Percentiles rank a stretch among this genome's conserved stretches.
Conservation (phyloP, 2,888 invertebrate genomes). For the Abrostola triplasia region DNA sequence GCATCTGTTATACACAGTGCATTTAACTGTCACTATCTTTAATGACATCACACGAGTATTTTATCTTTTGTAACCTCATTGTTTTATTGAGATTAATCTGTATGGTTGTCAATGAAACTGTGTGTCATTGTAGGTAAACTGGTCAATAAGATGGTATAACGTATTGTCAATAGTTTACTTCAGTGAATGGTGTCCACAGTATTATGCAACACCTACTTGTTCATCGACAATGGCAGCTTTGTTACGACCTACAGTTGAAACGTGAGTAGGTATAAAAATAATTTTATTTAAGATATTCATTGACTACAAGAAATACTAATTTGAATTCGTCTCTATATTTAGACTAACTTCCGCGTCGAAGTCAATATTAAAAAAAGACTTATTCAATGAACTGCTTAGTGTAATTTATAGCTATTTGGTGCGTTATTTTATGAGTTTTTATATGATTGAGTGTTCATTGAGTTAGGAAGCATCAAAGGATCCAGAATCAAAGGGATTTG, state of each 20-base stretch:
- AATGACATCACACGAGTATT: conserved; percentile 6
- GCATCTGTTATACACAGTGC: conserved; percentile 15
- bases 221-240: not conserved
- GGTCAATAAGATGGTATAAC: conserved; percentile 3
- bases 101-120: conserved; percentile 7
- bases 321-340: conserved; percentile 2
- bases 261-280: not conserved
- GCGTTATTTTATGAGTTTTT: too few species aligned
- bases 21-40: conserved; percentile 8
- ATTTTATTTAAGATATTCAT: not conserved
- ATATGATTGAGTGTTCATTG: too few species aligned
- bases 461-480: too few species aligned
- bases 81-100: conserved; percentile 10
- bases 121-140: conserved; percentile 5
- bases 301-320: not conserved
- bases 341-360: conserved; percentile 11
- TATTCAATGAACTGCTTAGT: not conserved
- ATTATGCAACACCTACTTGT: not conserved
- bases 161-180: conserved; percentile 7
- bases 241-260: not conserved
- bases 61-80: conserved; percentile 9
- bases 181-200: not conserved
- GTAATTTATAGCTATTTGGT: too few species aligned
- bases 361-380: conserved; percentile 9
- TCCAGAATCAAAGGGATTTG: too few species aligned